Evolutionary conservation across 2,113 vertebrate species (phyloP).

Genomic region (Vulpes vulpes): DNA sequence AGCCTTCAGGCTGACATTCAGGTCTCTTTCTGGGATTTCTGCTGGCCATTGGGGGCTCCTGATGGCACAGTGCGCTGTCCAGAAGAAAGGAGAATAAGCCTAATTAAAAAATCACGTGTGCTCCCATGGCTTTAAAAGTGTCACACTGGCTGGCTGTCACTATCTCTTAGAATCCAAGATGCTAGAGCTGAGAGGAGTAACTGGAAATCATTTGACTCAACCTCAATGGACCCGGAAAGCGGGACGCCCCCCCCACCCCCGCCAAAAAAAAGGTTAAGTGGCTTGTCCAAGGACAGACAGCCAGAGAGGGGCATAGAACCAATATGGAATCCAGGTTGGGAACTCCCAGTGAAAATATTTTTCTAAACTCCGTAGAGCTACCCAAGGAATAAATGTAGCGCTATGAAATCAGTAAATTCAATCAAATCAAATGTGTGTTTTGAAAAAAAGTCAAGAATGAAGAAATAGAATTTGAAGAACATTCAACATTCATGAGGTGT

Average conservation of each 20-base stretch:
- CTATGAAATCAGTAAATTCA: constrained; percentile 40
- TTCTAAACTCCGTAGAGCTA: background rate
- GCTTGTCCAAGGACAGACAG: background rate
- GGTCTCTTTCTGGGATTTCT: background rate
- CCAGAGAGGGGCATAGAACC: background rate
- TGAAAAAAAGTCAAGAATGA: constrained; percentile 77
- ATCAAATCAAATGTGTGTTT: constrained; percentile 72
- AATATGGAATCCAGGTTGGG: constrained; percentile 31
- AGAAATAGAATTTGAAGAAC: constrained; percentile 86
- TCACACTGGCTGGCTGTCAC: constrained; percentile 15
- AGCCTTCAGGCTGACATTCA: background rate
- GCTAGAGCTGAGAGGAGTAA: background rate
- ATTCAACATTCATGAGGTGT: constrained; percentile 86
- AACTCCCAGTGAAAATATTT: background rate
- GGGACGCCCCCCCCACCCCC: too few species aligned
- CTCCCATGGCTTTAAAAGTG: constrained; percentile 36
- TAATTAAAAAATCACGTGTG: constrained; percentile 51
- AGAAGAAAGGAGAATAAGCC: background rate
- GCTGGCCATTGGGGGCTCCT: background rate
- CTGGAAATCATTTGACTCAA: background rate
- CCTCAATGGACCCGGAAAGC: background rate
- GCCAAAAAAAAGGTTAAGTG: background rate
- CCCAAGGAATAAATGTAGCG: background rate
- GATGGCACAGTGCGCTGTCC: background rate
- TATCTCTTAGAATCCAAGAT: background rate